Evolutionary conservation across 2,113 vertebrate genomes (phyloP), one percentile per base, ranked within the genome.

Genomic region (Larimichthys crocea): DNA sequence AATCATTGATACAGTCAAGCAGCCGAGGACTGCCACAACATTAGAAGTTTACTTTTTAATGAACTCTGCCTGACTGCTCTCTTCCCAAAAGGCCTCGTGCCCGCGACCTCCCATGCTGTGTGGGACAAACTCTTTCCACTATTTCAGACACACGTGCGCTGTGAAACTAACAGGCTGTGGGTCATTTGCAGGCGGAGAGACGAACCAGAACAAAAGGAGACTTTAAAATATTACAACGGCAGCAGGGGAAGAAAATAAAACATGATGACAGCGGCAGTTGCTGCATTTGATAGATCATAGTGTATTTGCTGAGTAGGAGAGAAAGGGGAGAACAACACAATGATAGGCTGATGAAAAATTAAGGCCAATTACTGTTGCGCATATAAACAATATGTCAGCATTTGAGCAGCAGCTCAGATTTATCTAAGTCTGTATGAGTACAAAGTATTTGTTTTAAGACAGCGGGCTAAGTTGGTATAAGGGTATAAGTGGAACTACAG

Each of bases 1-100:
- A 94, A 93, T 92, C 90, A 93, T 92, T 92, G 90, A 93, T 93
- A 92, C 81, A 75, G 89, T 66, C 73, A 78, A 84, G 72, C 70
- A 85, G 86, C 48, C 48, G 12, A 53, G 61, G 80, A 59, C 71
- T 67, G 80, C 76, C 4, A 49, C 82, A 85, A 84, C 86, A 89
- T 89, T 84, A 86, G 75, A 89, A 81, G 74, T 91, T 93, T 85
- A 93, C 80, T 92, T 91, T 93, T 92, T 93, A 92, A 93, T 91
- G 86, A 91, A 89, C 86, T 79, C 84, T 53, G 53, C 53, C 61
- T 63, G 76, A 15, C 61, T 12, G 66, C 74, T 56, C 49, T 64
- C 57, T 49, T 72, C 24, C 56, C 53, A 79, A 63, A 61, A 65
- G 83, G 26, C 50, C 46, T 40, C 70, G 64, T 26, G 44, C n/a